phyloP scores from a whole-genome alignment of 1,140 invertebrate species.

The Cylas formicarius region DNA sequence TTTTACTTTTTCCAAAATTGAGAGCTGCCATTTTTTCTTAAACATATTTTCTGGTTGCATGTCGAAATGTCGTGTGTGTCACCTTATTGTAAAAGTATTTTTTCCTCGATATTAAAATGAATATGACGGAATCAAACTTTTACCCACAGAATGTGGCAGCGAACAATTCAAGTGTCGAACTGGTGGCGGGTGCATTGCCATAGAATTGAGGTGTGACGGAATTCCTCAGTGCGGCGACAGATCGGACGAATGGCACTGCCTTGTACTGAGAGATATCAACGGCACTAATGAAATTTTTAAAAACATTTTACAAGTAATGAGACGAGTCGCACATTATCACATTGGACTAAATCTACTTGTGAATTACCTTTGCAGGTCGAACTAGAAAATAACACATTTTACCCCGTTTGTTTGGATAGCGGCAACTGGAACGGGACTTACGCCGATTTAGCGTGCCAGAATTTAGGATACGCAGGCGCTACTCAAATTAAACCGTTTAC shows the following conservation, averaged over 20 bases:
- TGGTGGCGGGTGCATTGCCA: constrained; percentile 54
- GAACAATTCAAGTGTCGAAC: constrained; percentile 53
- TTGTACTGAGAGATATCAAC: constrained; percentile 28
- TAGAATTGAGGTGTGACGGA: constrained; percentile 51
- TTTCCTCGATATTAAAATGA: too few species aligned
- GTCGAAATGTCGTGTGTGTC: too few species aligned
- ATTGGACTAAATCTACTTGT: constrained; percentile 1
- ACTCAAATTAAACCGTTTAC: constrained; percentile 38
- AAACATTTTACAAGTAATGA: constrained; percentile 23
- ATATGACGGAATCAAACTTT: too few species aligned
- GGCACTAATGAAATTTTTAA: constrained; percentile 19
- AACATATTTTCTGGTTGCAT: too few species aligned
- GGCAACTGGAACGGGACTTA: constrained; percentile 49
- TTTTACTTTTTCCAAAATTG: too few species aligned
- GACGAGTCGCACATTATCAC: neutral
- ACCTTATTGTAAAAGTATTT: too few species aligned
- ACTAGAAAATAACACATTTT: constrained; percentile 41
- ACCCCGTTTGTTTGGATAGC: constrained; percentile 43
- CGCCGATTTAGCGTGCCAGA: constrained; percentile 49
- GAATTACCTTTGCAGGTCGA: constrained; percentile 22
- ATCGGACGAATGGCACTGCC: constrained; percentile 59
- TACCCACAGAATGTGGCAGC: constrained; percentile 45
- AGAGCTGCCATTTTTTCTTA: too few species aligned
- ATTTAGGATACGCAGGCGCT: constrained; percentile 47
- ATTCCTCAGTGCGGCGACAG: constrained; percentile 54